A percentile compares a stretch with the other conserved stretches of the same genome.
These are phyloP conservation scores for Trachelus stipa DNA, from an alignment of 2,888 invertebrate genomes.

Conservation along the genomic window DNA sequence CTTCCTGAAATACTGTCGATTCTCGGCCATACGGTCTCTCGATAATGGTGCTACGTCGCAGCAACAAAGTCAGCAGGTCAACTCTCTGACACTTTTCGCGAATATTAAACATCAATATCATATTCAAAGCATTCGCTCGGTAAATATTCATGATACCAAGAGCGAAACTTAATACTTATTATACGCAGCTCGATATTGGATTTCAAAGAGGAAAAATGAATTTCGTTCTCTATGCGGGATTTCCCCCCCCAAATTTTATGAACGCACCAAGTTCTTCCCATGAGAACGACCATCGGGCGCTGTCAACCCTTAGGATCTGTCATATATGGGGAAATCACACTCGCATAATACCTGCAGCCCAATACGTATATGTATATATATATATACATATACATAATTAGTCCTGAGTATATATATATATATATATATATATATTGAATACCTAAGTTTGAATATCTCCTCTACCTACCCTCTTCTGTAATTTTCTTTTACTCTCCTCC, in stretches of 20 bases:
- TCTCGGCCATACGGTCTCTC: neutral
- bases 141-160: slow-evolving; percentile 2
- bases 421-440: neutral
- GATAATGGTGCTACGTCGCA: neutral
- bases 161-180: neutral
- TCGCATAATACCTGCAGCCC: neutral
- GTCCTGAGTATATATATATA: too few relatives aligned
- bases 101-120: slow-evolving; percentile 3
- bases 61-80: neutral
- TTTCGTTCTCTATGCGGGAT: neutral
- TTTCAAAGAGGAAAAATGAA: slow-evolving; percentile 5
- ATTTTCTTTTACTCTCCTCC: neutral
- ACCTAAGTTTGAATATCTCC: neutral
- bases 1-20: neutral
- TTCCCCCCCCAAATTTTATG: neutral
- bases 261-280: neutral
- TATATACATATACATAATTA: too few relatives aligned
- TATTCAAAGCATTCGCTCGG: neutral
- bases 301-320: neutral
- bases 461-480: neutral
- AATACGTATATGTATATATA: neutral
- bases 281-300: neutral
- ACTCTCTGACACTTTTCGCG: neutral
- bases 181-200: neutral
- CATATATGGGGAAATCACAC: neutral